Evolutionary conservation across 2,797 vertebrate genomes (phyloP), one percentile per base, ranked within the genome.

Genomic region (Prionace glauca): DNA sequence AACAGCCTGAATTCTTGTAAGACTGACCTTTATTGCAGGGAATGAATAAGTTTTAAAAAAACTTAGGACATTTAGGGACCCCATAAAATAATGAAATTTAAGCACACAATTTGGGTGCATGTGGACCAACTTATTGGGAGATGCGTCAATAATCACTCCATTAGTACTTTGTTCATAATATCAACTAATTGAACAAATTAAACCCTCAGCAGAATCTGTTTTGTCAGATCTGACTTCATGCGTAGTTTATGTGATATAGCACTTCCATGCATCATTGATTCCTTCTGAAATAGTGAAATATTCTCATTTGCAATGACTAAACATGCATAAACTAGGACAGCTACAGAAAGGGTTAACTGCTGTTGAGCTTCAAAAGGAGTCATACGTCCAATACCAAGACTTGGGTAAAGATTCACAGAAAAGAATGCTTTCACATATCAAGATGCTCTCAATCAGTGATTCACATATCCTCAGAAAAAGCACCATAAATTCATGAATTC

Each of bases 281-380:
- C 18, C 36, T 92, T 92, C 81, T 69, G 90, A 67, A 92, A 92
- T 69, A 84, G 81, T 92, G 65, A 92, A 92, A 69, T 92, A 41
- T 92, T 69, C 62, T 41, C 24, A 69, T 92, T 92, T 69, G 41
- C 18, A 24, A 36, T 92, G 62, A 36, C n/a, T 92, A 41, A 92
- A 24, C 36, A 92, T 24, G n/a, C 62, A 92, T 41, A 26, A 67
- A 11, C 36, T 11, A 29, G 86, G 3, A 29, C 26, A 36, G 60
- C 7, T 67, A 20, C 18, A 91, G 29, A 67, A 91, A 88, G 65
- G 62, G 18, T 22, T 91, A 65, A 67, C n/a, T 69, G n/a, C 65
- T 36, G 1, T 36, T 92, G 62, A 92, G 65, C 62, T 67, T n/a
- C 8, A 36, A 69, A 22, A 67, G n/a, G 90, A 92, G 10, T 69